Percentiles rank a stretch among this genome's conserved stretches.
Conservation (phyloP, 2,113 vertebrate genomes). For the Stictonetta naevosa region DNA sequence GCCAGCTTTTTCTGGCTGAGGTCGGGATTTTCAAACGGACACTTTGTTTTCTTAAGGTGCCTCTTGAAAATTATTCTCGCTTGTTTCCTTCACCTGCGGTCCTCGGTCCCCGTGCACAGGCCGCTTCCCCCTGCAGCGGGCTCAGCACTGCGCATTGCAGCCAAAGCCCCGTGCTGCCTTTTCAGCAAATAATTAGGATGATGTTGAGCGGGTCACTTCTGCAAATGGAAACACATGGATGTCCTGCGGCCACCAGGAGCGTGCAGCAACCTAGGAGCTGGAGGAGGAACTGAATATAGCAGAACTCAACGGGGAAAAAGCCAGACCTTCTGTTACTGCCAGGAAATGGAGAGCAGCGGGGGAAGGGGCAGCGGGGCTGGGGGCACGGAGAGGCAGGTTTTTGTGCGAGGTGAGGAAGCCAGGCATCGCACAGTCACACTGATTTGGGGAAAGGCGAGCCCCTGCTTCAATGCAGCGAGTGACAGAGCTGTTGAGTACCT, state of each 20-base stretch:
- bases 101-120: accelerated
- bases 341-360: background rate
- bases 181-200: background rate
- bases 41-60: background rate
- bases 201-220: background rate
- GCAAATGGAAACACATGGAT: background rate
- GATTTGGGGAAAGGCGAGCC: background rate
- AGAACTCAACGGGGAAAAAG: background rate
- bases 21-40: background rate
- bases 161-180: background rate
- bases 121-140: too few species aligned
- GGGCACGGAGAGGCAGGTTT: background rate
- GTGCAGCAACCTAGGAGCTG: background rate
- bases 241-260: background rate
- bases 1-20: background rate
- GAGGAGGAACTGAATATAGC: background rate
- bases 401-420: background rate
- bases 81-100: background rate
- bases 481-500: background rate
- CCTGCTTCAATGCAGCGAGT: background rate
- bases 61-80: background rate
- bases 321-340: too few species aligned
- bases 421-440: accelerated
- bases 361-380: background rate
- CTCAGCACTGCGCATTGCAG: accelerated